These are phyloP conservation scores for Cephalophus harveyi DNA, from an alignment of 2,113 vertebrate species.

Conservation along the genomic window DNA sequence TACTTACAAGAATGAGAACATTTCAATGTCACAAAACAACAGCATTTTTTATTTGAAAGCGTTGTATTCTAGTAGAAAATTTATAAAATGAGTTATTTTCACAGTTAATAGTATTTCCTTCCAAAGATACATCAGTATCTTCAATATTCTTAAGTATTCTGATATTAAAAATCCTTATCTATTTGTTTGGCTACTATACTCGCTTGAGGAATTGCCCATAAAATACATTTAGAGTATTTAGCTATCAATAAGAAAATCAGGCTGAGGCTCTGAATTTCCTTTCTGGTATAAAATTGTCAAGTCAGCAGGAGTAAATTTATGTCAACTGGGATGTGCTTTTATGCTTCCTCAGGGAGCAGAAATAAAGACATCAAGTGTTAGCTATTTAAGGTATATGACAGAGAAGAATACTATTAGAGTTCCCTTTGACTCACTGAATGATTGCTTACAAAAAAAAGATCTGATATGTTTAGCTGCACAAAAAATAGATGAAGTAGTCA, in stretches of 20 bases:
- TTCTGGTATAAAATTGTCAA: constrained; percentile 47
- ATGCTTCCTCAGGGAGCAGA: constrained; percentile 41
- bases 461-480: neutral
- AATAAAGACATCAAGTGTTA: constrained; percentile 65
- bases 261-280: constrained; percentile 28
- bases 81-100: neutral
- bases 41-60: constrained; percentile 1
- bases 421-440: neutral
- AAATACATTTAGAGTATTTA: neutral
- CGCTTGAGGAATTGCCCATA: neutral
- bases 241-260: constrained; percentile 48
- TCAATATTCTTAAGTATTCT: neutral
- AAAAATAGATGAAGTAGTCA: neutral
- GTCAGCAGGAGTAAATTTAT: constrained; percentile 66
- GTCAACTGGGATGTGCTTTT: constrained; percentile 54
- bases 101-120: neutral
- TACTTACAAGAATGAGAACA: constrained; percentile 20
- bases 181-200: neutral
- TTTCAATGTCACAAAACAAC: constrained; percentile 19
- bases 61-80: neutral
- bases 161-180: neutral
- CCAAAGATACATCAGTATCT: neutral
- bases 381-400: neutral
- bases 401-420: neutral
- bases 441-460: neutral